Base-by-base conservation (phyloP, 2,113 vertebrate genomes). In the Mus spicilegus region DNA sequence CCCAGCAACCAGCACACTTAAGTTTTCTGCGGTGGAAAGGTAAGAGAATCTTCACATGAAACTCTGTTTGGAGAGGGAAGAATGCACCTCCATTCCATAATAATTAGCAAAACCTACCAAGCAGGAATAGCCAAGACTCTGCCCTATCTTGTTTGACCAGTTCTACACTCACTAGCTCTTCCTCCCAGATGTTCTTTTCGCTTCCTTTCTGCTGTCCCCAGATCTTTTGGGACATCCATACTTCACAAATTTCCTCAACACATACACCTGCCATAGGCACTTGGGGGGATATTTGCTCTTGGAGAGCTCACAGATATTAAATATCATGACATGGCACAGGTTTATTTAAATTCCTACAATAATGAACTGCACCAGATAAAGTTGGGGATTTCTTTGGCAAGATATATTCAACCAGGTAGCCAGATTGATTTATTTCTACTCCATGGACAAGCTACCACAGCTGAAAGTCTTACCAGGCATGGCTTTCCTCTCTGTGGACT, bases 91-190 rank as follows among this genome's bases (percentile, higher is more conserved):
- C n/a, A 70, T 63, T 58, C 58, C 49, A 63, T 69, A 56, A 51
- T 85, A 96, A 96, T 95, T 75, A 96, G 75, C 82, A 89, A 51
- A 93, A 93, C 76, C 42, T 61, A 90, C 61, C 65, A 10, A 92
- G 12, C 90, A 92, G 70, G 69, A 96, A 90, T 51, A 90, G 51
- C 46, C 89, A 89, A 75, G 85, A 82, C 36, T 84, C 51, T 95
- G 56, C 46, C 51, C 54, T 85, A 81, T 19, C 46, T 89, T 61
- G 81, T 7, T 78, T 90, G 90, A 39, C 51, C 70, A 90, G 76
- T 26, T 33, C 46, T 33, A 24, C 14, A 81, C 10, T 17, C 80
- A 9, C 12, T 56, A 22, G 33, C 76, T 95, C 58, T 67, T 36
- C 84, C 87, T 58, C 8, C 22, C 14, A 42, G 63, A 92, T 54